These are phyloP conservation scores for Musca domestica DNA, from an alignment of 1,140 invertebrate species.

Conservation along the genomic window DNA sequence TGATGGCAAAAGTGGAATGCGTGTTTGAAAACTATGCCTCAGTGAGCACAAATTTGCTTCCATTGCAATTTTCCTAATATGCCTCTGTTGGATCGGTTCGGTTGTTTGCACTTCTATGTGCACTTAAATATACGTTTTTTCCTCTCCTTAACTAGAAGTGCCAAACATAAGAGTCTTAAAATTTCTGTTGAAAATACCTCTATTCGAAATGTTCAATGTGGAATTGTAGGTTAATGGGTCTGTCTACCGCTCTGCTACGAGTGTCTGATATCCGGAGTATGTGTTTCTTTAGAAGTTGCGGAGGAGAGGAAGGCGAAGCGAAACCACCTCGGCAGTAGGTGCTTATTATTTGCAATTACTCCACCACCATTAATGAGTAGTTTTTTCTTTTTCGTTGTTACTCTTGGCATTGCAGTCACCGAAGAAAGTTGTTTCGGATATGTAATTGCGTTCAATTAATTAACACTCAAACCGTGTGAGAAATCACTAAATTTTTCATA, in stretches of 20 bases:
- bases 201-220: neutral
- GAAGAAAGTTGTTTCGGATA: too few relatives aligned
- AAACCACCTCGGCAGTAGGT: too few relatives aligned
- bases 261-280: too few relatives aligned
- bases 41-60: constrained; percentile 5
- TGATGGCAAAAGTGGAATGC: neutral
- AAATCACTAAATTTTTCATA: too few relatives aligned
- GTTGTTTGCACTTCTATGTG: neutral
- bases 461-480: too few relatives aligned
- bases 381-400: too few relatives aligned
- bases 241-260: neutral
- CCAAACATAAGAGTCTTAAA: neutral
- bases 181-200: neutral
- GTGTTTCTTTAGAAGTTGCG: too few relatives aligned
- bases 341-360: too few relatives aligned
- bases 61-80: neutral
- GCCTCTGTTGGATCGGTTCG: neutral
- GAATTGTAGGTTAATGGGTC: constrained; percentile 18
- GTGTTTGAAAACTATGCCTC: neutral
- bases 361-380: too few relatives aligned
- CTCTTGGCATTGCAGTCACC: too few relatives aligned
- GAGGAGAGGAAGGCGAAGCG: too few relatives aligned
- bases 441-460: too few relatives aligned
- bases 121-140: neutral
- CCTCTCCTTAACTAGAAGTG: neutral